Percentiles rank a stretch among this genome's conserved stretches.
Evolutionary conservation across 2,113 vertebrate genomes (phyloP).

Genomic region (Chaetura pelagica): DNA sequence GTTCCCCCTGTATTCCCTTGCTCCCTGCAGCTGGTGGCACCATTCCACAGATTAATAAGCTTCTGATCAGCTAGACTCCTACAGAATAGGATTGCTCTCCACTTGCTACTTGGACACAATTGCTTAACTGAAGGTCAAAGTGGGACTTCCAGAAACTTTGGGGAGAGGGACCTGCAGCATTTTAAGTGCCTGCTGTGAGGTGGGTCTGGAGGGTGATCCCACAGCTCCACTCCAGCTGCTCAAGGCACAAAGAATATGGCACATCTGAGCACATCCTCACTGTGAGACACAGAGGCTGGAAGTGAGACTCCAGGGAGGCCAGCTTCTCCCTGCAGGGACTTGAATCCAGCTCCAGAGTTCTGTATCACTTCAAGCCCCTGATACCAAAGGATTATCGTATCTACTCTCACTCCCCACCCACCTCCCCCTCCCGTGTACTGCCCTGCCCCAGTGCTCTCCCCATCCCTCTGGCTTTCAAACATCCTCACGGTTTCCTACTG

Average conservation of each 20-base stretch:
- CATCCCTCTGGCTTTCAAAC: neutral
- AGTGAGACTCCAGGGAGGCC: neutral
- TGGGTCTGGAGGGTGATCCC: neutral
- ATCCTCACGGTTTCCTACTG: neutral
- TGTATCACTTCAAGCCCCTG: neutral
- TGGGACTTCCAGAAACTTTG: neutral
- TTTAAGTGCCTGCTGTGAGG: neutral
- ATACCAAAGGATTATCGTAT: neutral
- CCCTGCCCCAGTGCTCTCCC: neutral
- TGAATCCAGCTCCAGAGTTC: neutral
- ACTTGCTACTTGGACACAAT: accelerated
- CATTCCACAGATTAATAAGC: accelerated
- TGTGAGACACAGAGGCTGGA: neutral
- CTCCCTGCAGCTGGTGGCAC: neutral
- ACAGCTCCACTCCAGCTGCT: neutral
- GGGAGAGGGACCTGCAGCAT: neutral
- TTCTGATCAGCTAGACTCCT: neutral
- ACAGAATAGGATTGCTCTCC: neutral
- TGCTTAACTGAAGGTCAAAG: neutral
- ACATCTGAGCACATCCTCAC: neutral
- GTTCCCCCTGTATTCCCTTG: neutral
- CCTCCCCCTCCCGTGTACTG: neutral
- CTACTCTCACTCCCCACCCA: neutral
- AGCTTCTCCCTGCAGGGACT: neutral
- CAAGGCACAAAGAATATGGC: neutral